Percentiles rank a stretch among this genome's conserved stretches.
These are phyloP conservation scores for Wiebesia pumilae DNA, from an alignment of 1,140 invertebrate genomes.

Conservation along the genomic window DNA sequence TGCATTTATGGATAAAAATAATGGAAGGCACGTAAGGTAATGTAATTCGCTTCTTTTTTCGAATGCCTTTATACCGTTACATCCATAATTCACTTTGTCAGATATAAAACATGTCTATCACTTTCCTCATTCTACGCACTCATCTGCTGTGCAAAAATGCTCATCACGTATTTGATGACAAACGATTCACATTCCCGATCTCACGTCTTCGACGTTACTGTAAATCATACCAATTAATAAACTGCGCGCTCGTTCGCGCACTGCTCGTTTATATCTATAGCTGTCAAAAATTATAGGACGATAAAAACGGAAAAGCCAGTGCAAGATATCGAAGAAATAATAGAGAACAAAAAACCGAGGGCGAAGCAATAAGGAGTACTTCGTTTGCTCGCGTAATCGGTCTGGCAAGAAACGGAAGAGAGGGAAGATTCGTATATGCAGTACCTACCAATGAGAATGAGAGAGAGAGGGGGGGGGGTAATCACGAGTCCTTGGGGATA, in stretches of 20 bases:
- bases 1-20: too few species aligned
- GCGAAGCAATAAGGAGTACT: not conserved
- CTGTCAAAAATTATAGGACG: not conserved
- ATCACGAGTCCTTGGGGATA: conserved; percentile 35
- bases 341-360: not conserved
- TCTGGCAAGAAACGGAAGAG: too few species aligned
- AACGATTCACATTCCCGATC: conserved; percentile 21
- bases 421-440: not conserved
- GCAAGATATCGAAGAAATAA: not conserved
- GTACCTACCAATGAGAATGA: not conserved
- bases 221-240: conserved; percentile 52
- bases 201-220: not conserved
- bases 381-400: conserved; percentile 22
- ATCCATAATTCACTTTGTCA: conserved; percentile 18
- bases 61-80: not conserved
- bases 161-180: conserved; percentile 51
- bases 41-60: not conserved
- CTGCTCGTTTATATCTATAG: not conserved
- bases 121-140: not conserved
- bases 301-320: not conserved
- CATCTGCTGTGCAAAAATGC: conserved; percentile 5
- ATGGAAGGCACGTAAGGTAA: not conserved
- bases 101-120: not conserved
- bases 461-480: not conserved
- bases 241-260: not conserved